Base-by-base conservation (phyloP, 2,113 vertebrate genomes). In the Gymnarchus niloticus region DNA sequence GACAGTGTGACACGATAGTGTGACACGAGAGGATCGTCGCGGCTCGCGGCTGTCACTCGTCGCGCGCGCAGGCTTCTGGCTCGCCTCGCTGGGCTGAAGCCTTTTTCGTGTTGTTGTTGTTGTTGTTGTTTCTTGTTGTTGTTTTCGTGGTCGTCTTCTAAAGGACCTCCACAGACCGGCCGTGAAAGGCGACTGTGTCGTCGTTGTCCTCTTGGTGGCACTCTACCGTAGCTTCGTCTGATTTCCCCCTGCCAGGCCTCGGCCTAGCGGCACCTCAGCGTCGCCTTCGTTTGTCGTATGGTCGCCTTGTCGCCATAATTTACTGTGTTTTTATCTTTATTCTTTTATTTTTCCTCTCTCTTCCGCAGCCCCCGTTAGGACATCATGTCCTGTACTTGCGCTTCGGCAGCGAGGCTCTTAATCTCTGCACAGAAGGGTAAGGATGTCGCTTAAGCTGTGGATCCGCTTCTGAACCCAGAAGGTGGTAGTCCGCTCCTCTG, bases 371-470 rank as follows among this genome's bases (percentile, higher is more conserved):
- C n/a, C n/a, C n/a, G 88, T 85, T 49, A 87, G 56, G 41, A 73
- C 76, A 86, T 86, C 81, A 95, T 95, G 94, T 94, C 94, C 87
- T 94, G 94, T 83, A 89, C 93, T 2, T 94, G 93, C 81, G 88
- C 92, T n/a, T 92, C 93, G 51, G 93, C 93, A 84, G 94, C 89
- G 83, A 92, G 93, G 86, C 84, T 93, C 88, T 89, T 95, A 25
- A 85, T 94, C 87, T 91, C 93, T 21, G 93, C 92, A 1, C 91
- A 94, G 25, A 92, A 92, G 93, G 94, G 94, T 95, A 88, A 90
- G 91, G 87, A 81, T 61, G 44, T 37, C 21, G 21, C 33, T 44
- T 44, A 1, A 44, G 59, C 9, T 33, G 59, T 65, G 65, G 65
- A 69, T 41, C 65, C n/a, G n/a, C n/a, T n/a, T n/a, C n/a, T n/a